Evolutionary conservation across 2,113 vertebrate species (phyloP), one percentile per base, ranked within the genome.

Genomic region (Leptodactylus fuscus): DNA sequence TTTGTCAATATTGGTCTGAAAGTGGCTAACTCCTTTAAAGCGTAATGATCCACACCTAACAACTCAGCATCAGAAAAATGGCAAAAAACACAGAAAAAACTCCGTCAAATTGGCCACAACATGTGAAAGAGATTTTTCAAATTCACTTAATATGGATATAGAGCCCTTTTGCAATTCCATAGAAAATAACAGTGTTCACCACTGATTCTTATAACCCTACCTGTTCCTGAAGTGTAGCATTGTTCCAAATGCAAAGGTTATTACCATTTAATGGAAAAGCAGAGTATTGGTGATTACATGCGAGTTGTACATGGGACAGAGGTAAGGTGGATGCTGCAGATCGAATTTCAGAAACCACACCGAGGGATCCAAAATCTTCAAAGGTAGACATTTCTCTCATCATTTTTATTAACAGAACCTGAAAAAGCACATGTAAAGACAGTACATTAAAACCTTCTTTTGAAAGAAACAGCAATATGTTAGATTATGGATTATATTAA

Each of bases 221-320:
- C 96, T 95, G 88, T 4, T 87, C 65, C 16, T 88, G 27, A 2
- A 78, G 58, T 81, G 87, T 87, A n/a, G 15, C 0, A 13, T 82
- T 79, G 32, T 74, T 91, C 94, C 95, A 94, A 77, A 97, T 1
- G 12, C 93, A 90, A 2, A 97, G 90, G 0, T 92, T 87, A 3
- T 89, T 94, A 48, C 85, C 83, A 18, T 91, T 78, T 8, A 87
- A 13, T 0, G 97, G 94, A 58, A 97, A 91, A 3, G 94, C 95
- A 51, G 92, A 96, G 65, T 88, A 88, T 0, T 27, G 88, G 1
- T 32, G 38, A 18, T 91, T 87, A 62, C 96, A 97, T 0, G 95
- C 94, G 0, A 96, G 91, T 88, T 96, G 96, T 16, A 90, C 88
- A 0, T 95, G 94, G 0, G 92, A 91, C 1, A 90, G 87, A 0